Percentiles rank a stretch among this genome's conserved stretches.
These are phyloP conservation scores for Tetramorium alpestre DNA, from an alignment of 1,140 invertebrate genomes.

Conservation along the genomic window DNA sequence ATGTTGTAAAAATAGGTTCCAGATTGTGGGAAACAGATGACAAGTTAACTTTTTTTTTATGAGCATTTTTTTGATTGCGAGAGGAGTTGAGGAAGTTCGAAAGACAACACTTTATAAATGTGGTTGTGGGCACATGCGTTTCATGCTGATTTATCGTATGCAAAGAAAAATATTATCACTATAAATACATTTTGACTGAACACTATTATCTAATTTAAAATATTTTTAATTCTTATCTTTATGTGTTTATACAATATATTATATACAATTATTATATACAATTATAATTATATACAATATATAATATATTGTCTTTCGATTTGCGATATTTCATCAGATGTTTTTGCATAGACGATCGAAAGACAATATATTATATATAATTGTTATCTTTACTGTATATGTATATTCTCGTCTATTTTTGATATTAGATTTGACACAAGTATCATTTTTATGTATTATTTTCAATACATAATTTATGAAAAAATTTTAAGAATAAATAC, in stretches of 20 bases:
- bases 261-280: neutral
- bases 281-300: too few relatives aligned
- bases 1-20: neutral
- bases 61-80: neutral
- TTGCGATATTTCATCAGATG: too few relatives aligned
- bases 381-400: neutral
- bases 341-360: too few relatives aligned
- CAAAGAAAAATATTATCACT: neutral
- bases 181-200: neutral
- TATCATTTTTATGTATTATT: neutral
- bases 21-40: neutral
- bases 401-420: neutral
- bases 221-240: neutral
- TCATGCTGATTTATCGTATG: conserved; percentile 22
- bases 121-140: neutral
- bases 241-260: neutral
- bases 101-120: conserved; percentile 10
- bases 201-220: neutral
- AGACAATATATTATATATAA: neutral
- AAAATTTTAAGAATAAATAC: neutral
- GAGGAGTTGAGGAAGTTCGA: conserved; percentile 62
- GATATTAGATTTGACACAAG: neutral
- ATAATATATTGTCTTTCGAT: too few relatives aligned
- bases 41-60: neutral
- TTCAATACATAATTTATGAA: neutral